Evolutionary conservation across 1,140 invertebrate species (phyloP), one percentile per base, ranked within the genome.

Genomic region (Thaumatotibia leucotreta): DNA sequence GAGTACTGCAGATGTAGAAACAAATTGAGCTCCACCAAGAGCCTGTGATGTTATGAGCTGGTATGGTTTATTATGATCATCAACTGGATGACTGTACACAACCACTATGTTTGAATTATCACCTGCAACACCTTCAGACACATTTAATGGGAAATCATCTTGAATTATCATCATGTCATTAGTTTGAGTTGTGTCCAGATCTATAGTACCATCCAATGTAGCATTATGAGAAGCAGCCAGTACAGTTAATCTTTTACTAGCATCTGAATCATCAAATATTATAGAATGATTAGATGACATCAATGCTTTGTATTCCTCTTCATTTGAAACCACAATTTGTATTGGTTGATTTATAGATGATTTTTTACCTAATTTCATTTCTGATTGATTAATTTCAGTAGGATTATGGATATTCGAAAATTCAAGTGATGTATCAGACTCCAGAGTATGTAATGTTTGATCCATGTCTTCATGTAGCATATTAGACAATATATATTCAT

Each of bases 21-120:
- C 78, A 78, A 79, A 88, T 65, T 88, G 91, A 73, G 77, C 66
- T 49, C 76, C 84, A 61, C 76, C 83, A 61, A 90, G 68, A 52
- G 70, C 84, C 70, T 85, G 79, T 54, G 84, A 76, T 35, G 84
- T 82, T 64, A 87, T 77, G 10, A 88, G 72, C 73, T 87, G 84
- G 65, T 74, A 93, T 74, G 93, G 91, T 65, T 92, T 92, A 71
- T 88, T 86, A 77, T 90, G 85, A 52, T 91, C 89, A 77, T 92
- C 91, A 24, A 92, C 84, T 31, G 91, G 89, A 78, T 93, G 92
- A 77, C 92, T 93, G 64, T 93, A 93, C n/a, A 93, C 89, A 29
- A 93, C 92, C 22, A 93, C 92, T 76, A 93, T 93, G 71, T 93
- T 93, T 4, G 92, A 91, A 80, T 93, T 93, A 61, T 93, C 89